Evolutionary conservation across 2,113 vertebrate genomes (phyloP).

Genomic region (Sprattus sprattus): DNA sequence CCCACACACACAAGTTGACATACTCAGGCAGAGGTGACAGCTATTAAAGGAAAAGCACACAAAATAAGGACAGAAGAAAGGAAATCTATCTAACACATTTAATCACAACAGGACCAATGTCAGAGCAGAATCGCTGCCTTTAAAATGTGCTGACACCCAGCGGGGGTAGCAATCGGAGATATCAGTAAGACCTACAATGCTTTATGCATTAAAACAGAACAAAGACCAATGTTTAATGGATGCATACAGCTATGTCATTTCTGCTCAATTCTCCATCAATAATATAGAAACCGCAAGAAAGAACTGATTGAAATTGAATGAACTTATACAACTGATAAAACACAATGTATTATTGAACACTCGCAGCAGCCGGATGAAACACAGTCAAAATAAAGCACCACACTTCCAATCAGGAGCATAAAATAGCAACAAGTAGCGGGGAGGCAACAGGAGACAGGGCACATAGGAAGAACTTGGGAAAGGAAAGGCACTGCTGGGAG

Average conservation of each 20-base stretch:
- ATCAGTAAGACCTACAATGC: background rate
- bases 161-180: background rate
- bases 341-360: background rate
- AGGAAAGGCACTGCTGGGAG: background rate
- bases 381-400: background rate
- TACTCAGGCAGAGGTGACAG: conserved; percentile 5
- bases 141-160: too few species aligned
- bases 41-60: background rate
- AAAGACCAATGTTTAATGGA: background rate
- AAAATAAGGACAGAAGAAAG: background rate
- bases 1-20: background rate
- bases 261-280: background rate
- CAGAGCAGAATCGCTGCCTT: conserved; percentile 15
- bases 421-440: background rate
- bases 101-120: background rate
- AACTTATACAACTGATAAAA: background rate
- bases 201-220: background rate
- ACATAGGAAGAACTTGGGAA: background rate
- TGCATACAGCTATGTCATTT: background rate
- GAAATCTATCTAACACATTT: background rate
- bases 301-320: background rate
- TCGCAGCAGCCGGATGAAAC: background rate
- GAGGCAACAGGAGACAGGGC: background rate
- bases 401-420: background rate
- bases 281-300: background rate